Conservation (phyloP, 2,797 vertebrate genomes). For the Gymnocypris eckloni region DNA sequence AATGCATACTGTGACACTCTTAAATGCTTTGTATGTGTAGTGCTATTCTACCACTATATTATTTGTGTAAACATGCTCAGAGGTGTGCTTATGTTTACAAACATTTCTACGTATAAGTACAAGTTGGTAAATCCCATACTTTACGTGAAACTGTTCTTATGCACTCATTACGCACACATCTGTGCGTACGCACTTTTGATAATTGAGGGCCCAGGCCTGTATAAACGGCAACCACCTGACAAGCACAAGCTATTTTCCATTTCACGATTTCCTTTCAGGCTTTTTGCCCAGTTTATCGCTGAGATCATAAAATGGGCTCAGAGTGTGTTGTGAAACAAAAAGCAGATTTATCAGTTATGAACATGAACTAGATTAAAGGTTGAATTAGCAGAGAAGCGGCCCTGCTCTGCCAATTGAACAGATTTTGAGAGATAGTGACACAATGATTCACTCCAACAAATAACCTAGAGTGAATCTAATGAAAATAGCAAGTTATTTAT, state of each 20-base stretch:
- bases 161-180: no score
- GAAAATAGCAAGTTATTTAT: not conserved
- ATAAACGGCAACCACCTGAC: conserved; percentile 1
- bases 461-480: conserved; percentile 23
- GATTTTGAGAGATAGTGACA: conserved; percentile 43
- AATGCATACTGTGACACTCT: no score
- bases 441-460: conserved; percentile 44
- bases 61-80: no score
- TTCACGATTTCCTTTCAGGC: not conserved
- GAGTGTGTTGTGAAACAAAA: conserved; percentile 17
- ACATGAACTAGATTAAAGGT: conserved; percentile 47
- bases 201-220: not conserved
- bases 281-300: conserved; percentile 23
- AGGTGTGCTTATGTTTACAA: no score
- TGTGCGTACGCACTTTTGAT: no score
- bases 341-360: conserved; percentile 33
- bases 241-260: conserved; percentile 8
- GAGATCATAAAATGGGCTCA: conserved; percentile 27
- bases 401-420: conserved; percentile 49
- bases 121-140: no score
- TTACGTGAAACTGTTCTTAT: no score
- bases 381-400: conserved; percentile 40
- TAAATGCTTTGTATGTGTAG: no score
- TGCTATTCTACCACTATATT: no score
- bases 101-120: no score